A percentile compares a stretch with the other conserved stretches of the same genome.
These are phyloP conservation scores for Metalampra italica DNA, from an alignment of 2,888 invertebrate species.

Conservation along the genomic window DNA sequence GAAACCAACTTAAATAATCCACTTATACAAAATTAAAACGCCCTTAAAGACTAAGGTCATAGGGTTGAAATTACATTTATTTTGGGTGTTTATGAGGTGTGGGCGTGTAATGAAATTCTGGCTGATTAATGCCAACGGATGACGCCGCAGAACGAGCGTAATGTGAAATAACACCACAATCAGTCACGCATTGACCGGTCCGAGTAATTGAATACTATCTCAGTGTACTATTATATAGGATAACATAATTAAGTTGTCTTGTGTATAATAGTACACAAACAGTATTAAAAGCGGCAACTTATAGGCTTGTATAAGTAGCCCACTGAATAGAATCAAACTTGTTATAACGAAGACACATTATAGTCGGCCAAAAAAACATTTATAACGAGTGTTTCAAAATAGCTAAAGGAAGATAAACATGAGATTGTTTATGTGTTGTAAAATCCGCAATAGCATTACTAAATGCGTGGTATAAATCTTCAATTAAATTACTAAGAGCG, in stretches of 20 bases:
- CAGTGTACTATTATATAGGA: not conserved
- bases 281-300: slow-evolving; percentile 7
- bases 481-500: not conserved
- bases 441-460: too few relatives aligned
- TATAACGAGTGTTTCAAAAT: too few relatives aligned
- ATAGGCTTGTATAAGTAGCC: not conserved
- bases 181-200: slow-evolving; percentile 23
- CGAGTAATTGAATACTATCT: slow-evolving; percentile 28
- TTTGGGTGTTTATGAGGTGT: not conserved
- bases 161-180: slow-evolving; percentile 24
- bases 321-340: too few relatives aligned
- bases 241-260: slow-evolving; percentile 11
- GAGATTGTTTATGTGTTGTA: too few relatives aligned
- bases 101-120: slow-evolving; percentile 12
- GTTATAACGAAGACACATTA: too few relatives aligned
- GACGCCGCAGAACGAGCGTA: slow-evolving; percentile 12
- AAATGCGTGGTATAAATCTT: not conserved
- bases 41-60: not conserved
- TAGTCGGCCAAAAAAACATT: too few relatives aligned
- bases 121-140: slow-evolving; percentile 17
- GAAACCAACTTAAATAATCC: not conserved
- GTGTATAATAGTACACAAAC: slow-evolving; percentile 3
- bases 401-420: too few relatives aligned
- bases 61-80: not conserved
- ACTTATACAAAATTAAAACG: not conserved